Percentiles rank a stretch among this genome's conserved stretches.
Evolutionary conservation across 1,140 invertebrate species (phyloP).

Genomic region (Apolygus lucorum): DNA sequence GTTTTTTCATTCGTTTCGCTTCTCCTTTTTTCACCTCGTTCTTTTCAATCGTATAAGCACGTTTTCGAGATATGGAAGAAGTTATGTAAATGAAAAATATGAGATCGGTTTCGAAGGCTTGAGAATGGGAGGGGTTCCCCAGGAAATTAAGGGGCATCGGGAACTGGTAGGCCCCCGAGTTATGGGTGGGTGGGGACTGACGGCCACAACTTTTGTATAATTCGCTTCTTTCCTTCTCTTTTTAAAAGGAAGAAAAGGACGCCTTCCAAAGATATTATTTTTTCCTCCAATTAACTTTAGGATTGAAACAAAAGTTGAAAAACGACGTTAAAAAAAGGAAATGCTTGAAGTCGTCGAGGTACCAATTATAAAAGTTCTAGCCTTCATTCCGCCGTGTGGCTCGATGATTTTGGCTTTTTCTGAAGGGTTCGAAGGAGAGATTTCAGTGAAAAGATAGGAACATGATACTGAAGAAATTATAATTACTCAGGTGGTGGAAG

Average conservation of each 20-base stretch:
- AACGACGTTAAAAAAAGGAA: neutral
- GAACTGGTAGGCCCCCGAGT: constrained; percentile 2
- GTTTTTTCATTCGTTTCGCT: neutral
- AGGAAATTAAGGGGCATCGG: constrained; percentile 6
- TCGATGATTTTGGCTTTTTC: too few species aligned
- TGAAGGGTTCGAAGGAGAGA: too few species aligned
- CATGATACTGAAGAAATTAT: too few species aligned
- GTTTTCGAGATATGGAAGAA: constrained; percentile 16
- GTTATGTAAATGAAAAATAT: constrained; percentile 17
- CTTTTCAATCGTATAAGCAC: constrained; percentile 6
- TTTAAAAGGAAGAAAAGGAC: neutral
- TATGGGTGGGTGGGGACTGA: constrained; percentile 10
- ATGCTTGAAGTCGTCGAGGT: neutral
- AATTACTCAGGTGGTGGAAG: too few species aligned
- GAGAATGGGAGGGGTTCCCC: constrained; percentile 1
- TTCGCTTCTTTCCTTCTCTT: constrained; percentile 8
- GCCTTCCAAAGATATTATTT: neutral
- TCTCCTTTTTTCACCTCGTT: neutral
- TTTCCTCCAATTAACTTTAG: constrained; percentile 13
- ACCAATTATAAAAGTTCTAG: constrained; percentile 1
- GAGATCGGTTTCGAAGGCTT: constrained; percentile 6
- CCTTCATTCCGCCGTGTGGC: neutral
- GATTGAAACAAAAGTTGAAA: neutral
- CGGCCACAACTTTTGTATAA: constrained; percentile 13
- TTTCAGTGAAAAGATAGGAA: too few species aligned